phyloP scores from a whole-genome alignment of 2,888 invertebrate species.

The Choristoneura rosaceana region DNA sequence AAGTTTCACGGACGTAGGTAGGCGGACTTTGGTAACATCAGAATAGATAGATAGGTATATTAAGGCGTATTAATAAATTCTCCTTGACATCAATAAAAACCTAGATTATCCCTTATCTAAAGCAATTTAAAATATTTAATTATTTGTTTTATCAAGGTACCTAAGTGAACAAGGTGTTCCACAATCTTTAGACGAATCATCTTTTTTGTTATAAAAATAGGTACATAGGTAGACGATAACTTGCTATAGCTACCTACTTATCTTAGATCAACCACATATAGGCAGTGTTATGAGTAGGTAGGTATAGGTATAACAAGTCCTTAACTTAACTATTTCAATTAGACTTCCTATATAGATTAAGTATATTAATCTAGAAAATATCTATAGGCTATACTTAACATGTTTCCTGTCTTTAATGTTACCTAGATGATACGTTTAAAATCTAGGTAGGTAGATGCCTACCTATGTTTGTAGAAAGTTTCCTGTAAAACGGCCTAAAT shows the following conservation, averaged over 20 bases:
- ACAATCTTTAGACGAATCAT: background rate
- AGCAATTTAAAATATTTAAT: background rate
- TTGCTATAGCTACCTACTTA: background rate
- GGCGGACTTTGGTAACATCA: background rate
- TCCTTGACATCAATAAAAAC: constrained; percentile 6
- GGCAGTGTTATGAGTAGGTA: background rate
- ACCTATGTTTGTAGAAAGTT: constrained; percentile 4
- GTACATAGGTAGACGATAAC: background rate
- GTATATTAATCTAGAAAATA: background rate
- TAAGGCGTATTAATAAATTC: background rate
- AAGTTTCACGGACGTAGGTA: background rate
- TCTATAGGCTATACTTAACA: too few species aligned
- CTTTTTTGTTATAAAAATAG: background rate
- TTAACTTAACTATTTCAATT: background rate
- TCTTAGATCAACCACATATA: background rate
- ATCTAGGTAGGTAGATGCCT: background rate
- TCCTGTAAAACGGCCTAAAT: constrained; percentile 53
- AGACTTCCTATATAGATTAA: background rate
- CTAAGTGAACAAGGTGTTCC: background rate
- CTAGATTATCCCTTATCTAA: constrained; percentile 3
- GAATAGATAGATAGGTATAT: background rate
- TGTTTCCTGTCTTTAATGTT: background rate
- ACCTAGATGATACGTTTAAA: too few species aligned
- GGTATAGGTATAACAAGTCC: too few species aligned
- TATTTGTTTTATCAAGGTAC: background rate